These are phyloP conservation scores for Turritopsis rubra DNA, from an alignment of 30 jellyfish, hydroid and myxozoan genomes.

Conservation along the genomic window DNA sequence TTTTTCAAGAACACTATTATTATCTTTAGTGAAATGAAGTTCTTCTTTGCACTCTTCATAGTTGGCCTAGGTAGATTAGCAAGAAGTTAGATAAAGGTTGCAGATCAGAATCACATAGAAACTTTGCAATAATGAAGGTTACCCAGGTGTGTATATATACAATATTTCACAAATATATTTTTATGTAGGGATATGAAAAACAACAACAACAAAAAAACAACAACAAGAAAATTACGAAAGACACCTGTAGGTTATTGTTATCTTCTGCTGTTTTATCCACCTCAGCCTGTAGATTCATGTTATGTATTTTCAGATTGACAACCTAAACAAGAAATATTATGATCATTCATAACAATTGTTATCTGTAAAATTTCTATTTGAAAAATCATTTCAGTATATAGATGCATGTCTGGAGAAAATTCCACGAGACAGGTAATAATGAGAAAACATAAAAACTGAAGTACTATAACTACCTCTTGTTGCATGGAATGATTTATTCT, in stretches of 20 bases:
- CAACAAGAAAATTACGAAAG: neutral
- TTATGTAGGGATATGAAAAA: too few species aligned
- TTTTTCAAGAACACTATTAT: slow-evolving; percentile 60
- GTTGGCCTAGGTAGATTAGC: slow-evolving; percentile 42
- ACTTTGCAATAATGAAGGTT: neutral
- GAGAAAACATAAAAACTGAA: too few species aligned
- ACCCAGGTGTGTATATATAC: neutral
- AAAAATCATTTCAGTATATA: too few species aligned
- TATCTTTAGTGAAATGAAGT: slow-evolving; percentile 67
- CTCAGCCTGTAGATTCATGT: slow-evolving; percentile 65
- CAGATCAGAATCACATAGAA: neutral
- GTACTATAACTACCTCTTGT: slow-evolving; percentile 96
- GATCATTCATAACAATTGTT: neutral
- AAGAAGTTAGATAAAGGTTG: slow-evolving; percentile 27
- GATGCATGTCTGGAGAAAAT: neutral
- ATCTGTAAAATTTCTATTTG: neutral
- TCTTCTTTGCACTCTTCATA: slow-evolving; percentile 80
- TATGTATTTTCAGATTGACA: slow-evolving; percentile 73
- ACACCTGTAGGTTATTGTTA: slow-evolving; percentile 77
- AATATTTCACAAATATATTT: too few species aligned
- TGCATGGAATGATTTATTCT: slow-evolving; percentile 72
- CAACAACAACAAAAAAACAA: too few species aligned
- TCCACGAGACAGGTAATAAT: too few species aligned
- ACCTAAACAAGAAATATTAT: slow-evolving; percentile 34
- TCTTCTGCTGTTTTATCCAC: slow-evolving; percentile 73